Evolutionary conservation across 2,888 invertebrate species (phyloP), one percentile per base, ranked within the genome.

Genomic region (Xestoiulus laeticollis): DNA sequence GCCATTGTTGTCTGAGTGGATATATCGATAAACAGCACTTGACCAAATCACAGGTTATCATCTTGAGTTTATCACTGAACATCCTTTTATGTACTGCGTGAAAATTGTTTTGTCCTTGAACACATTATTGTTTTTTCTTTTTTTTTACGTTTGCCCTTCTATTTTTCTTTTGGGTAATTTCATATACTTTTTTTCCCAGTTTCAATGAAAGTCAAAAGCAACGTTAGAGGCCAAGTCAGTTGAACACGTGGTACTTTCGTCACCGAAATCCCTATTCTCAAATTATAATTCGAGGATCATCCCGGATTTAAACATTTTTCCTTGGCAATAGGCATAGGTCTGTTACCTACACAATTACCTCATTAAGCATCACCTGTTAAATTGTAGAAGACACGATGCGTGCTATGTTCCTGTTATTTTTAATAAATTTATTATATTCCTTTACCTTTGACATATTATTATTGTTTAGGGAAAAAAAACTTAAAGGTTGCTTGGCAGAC

Each of bases 81-180:
- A 78, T 78, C 78, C 78, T 78, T 78, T 78, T 78, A 78, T 78
- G 30, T 78, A 30, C 30, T 30, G 30, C 4, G 30, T 78, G 78
- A 78, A 78, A 78, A 78, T 26, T 30, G 78, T 12, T 78, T 78
- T 78, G 78, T 30, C 78, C 78, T 78, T 78, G 78, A 16, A 78
- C 14, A 30, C 78, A 30, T 78, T 26, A 68, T 26, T 22, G 59
- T 59, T 48, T 48, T n/a, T 59, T n/a, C 3, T n/a, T n/a, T 32
- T 78, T 78, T 78, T 78, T 78, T 78, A 16, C 12, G 14, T 30
- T 78, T 26, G 78, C 30, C 78, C 78, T 78, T 32, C 78, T 78
- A 16, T 30, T 26, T 30, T 78, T 78, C 30, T 78, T 48, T 78
- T 32, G 78, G 78, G 22, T 16, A 78, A 32, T 78, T 78, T 78